Conservation (phyloP, 2,888 invertebrate genomes). For the Protonemura montana region DNA sequence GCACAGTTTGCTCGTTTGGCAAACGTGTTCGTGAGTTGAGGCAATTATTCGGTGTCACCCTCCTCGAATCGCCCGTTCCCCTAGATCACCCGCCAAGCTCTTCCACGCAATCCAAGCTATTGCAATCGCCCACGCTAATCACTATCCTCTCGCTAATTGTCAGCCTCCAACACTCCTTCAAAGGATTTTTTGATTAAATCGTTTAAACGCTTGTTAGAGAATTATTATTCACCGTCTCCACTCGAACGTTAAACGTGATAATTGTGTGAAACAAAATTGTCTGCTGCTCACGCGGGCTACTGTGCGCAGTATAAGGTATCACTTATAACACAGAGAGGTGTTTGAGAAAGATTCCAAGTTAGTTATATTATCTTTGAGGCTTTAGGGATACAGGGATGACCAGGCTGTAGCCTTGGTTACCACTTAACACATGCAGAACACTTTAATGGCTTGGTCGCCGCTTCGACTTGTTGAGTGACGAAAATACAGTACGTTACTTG, state of each 20-base stretch:
- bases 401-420: not conserved
- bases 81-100: not conserved
- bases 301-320: not conserved
- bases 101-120: not conserved
- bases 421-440: not conserved
- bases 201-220: slow-evolving; percentile 32
- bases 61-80: not conserved
- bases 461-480: not conserved
- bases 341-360: not conserved
- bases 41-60: not conserved
- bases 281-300: not conserved
- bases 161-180: not conserved
- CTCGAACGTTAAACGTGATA: slow-evolving; percentile 24
- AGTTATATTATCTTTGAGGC: not conserved
- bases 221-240: slow-evolving; percentile 4
- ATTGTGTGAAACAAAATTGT: slow-evolving; percentile 36
- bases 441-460: not conserved
- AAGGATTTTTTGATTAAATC: slow-evolving; percentile 37
- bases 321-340: not conserved
- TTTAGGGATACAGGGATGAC: not conserved
- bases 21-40: not conserved
- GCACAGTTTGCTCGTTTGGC: not conserved
- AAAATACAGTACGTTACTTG: not conserved
- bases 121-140: slow-evolving; percentile 22
- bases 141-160: not conserved